Percentiles rank a stretch among this genome's conserved stretches.
phyloP scores from a whole-genome alignment of 2,113 vertebrate genomes.

The Drymodes brunneopygia region DNA sequence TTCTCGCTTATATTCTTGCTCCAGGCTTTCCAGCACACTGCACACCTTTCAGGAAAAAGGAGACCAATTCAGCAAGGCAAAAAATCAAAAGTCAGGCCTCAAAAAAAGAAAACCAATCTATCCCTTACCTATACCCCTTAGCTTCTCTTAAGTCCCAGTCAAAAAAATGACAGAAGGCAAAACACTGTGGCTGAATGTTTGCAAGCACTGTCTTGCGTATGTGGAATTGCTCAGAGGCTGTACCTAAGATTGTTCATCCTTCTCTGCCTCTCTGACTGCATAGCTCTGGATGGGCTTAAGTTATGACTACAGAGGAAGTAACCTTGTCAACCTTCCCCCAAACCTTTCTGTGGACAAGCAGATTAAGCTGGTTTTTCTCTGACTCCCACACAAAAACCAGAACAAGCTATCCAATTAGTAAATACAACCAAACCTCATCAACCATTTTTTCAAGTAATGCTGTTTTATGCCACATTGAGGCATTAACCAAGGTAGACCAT shows the following conservation, averaged over 20 bases:
- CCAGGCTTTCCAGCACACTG: constrained; percentile 95
- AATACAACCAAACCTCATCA: background rate
- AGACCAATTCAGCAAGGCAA: background rate
- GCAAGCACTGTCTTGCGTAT: background rate
- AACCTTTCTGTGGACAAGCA: background rate
- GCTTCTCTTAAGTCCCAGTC: no score
- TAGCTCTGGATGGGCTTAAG: background rate
- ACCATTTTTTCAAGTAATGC: background rate
- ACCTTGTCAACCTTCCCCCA: background rate
- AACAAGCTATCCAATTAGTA: background rate
- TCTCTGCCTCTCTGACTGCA: background rate
- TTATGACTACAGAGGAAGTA: background rate
- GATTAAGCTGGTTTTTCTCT: background rate
- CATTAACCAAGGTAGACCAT: background rate
- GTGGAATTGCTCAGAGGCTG: background rate
- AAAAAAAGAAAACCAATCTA: background rate
- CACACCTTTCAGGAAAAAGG: constrained; percentile 80
- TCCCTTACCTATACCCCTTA: background rate
- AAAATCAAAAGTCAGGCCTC: background rate
- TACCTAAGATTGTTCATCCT: background rate
- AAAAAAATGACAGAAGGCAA: no score
- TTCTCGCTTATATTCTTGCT: constrained; percentile 97
- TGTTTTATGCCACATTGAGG: background rate
- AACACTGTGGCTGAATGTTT: background rate
- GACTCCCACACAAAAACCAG: background rate